Percentiles rank a stretch among this genome's conserved stretches.
Evolutionary conservation across 2,113 vertebrate species (phyloP).

Genomic region (Pluvianellus socialis): DNA sequence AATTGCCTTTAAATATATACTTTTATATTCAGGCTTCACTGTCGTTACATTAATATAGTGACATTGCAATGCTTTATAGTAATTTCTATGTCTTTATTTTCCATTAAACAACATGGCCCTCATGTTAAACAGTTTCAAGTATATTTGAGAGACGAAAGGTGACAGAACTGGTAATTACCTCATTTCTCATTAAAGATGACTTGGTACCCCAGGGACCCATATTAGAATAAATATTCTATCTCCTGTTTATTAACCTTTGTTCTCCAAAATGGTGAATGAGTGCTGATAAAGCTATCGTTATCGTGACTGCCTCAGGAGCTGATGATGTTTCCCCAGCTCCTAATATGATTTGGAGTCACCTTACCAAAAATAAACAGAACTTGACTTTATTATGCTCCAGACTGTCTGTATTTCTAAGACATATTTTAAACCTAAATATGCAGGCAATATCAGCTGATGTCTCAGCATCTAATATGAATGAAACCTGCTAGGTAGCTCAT

Average conservation of each 20-base stretch:
- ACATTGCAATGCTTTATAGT: not conserved
- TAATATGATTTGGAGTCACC: constrained; percentile 56
- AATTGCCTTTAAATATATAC: not conserved
- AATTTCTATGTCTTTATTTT: not conserved
- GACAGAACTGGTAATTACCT: constrained; percentile 60
- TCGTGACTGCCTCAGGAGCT: constrained; percentile 34
- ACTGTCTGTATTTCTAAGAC: constrained; percentile 1
- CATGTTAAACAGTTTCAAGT: constrained; percentile 45
- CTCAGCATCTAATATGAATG: not conserved
- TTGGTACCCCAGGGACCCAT: constrained; percentile 7
- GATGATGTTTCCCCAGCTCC: constrained; percentile 12
- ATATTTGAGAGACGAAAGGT: constrained; percentile 44
- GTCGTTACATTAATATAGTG: not conserved
- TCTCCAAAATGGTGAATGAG: constrained; percentile 47
- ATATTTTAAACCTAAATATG: not conserved
- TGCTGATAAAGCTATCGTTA: constrained; percentile 26
- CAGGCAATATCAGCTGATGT: not conserved
- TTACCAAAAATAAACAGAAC: constrained; percentile 51
- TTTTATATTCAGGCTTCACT: not conserved
- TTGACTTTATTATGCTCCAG: not conserved
- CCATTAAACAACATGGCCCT: not conserved
- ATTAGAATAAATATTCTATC: constrained; percentile 53
- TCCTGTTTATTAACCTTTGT: constrained; percentile 59
- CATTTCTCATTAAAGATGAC: constrained; percentile 61
- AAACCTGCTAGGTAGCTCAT: not conserved